phyloP scores from a whole-genome alignment of 2,113 vertebrate species.

The Labeo rohita region DNA sequence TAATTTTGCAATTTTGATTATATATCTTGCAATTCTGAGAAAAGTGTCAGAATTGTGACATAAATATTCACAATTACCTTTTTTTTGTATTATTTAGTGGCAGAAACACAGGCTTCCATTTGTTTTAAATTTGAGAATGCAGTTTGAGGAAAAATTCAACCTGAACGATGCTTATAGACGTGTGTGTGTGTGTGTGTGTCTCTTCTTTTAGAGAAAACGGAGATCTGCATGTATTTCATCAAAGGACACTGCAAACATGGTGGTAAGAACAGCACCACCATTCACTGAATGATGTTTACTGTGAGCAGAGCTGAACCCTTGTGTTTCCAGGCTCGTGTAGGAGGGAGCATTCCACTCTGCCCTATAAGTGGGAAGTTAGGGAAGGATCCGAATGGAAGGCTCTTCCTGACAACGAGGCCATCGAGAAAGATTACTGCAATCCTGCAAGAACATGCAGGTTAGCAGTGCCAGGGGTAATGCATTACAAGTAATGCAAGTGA shows the following conservation, averaged over 20 bases:
- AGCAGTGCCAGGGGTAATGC: too few relatives aligned
- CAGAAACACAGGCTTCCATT: too few relatives aligned
- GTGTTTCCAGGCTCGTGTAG: slow-evolving; percentile 65
- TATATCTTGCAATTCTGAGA: too few relatives aligned
- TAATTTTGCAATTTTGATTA: too few relatives aligned
- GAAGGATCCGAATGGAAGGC: slow-evolving; percentile 61
- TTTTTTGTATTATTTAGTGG: too few relatives aligned
- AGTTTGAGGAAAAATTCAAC: neutral
- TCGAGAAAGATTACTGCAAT: slow-evolving; percentile 74
- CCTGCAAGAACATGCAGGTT: slow-evolving; percentile 68
- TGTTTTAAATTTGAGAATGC: neutral
- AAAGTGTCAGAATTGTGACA: too few relatives aligned
- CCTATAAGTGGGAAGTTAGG: slow-evolving; percentile 74
- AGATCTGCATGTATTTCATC: slow-evolving; percentile 77
- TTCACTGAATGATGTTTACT: neutral
- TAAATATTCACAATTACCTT: too few relatives aligned
- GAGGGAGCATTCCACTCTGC: slow-evolving; percentile 69
- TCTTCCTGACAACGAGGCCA: slow-evolving; percentile 64
- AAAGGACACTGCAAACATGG: slow-evolving; percentile 71
- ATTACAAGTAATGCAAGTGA: too few relatives aligned
- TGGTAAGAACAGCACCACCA: slow-evolving; percentile 59
- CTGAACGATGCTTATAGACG: neutral
- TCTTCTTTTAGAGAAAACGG: slow-evolving; percentile 70
- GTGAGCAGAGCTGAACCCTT: neutral
- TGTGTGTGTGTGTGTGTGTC: neutral